Evolutionary conservation across 2,113 vertebrate species (phyloP), one percentile per base, ranked within the genome.

Genomic region (Oplegnathus fasciatus): DNA sequence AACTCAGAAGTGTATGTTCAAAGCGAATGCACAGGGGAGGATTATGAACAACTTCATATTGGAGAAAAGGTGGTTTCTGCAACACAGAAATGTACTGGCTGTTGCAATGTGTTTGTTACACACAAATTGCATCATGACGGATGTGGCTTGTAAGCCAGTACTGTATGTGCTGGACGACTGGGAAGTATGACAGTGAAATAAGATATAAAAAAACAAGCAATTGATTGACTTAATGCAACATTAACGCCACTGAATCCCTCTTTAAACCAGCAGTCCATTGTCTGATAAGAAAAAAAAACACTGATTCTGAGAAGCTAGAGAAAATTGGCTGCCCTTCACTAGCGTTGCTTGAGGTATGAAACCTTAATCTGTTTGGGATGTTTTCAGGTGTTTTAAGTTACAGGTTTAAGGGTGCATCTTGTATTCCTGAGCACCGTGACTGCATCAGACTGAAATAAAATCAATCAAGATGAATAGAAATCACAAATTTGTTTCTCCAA

Each of bases 81-180:
- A 48, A 13, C 55, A 64, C 4, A 69, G 28, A 61, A 62, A 72
- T 17, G 9, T 14, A 9, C 34, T 11, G 11, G 28, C 40, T 68
- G 73, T 17, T 69, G 67, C 82, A 85, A 70, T 32, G 5, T 46
- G 73, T 71, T 87, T 78, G 72, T 90, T 88, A 73, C 76, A 66
- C 74, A 50, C 58, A 66, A 42, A 28, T 87, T 83, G 67, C 85
- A 77, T 90, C 88, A 89, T 14, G 37, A 69, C n/a, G 26, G 37
- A n/a, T 64, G 69, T 28, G 60, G 71, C 46, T 26, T 8, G 52
- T 42, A 10, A 69, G 13, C 22, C 9, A 5, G 44, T 2, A 37
- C 6, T 37, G 34, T 37, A 9, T 24, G 58, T 30, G 42, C 30
- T 0, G 24, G 18, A 64, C 2, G 26, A 52, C 57, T 60, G 20